These are phyloP conservation scores for Petrolisthes cinctipes DNA, from an alignment of 2,888 invertebrate genomes.

Conservation along the genomic window DNA sequence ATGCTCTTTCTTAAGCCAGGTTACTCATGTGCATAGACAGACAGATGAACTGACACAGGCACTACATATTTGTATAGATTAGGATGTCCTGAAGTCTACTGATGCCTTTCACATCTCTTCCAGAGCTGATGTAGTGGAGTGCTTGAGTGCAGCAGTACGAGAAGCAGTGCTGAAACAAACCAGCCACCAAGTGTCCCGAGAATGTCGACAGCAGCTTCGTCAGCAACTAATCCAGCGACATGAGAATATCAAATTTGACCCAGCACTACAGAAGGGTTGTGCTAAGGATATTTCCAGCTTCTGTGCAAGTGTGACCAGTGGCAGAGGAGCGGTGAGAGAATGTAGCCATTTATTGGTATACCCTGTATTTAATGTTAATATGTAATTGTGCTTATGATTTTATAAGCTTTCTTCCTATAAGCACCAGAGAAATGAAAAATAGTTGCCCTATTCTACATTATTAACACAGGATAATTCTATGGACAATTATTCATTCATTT, in stretches of 20 bases:
- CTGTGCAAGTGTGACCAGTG: slow-evolving; percentile 69
- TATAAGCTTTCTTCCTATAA: neutral
- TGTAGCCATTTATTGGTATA: neutral
- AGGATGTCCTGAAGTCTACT: too few species aligned
- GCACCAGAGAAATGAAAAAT: neutral
- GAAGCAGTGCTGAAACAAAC: slow-evolving; percentile 84
- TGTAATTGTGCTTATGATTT: neutral
- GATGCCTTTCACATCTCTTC: neutral
- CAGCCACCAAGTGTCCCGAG: slow-evolving; percentile 62
- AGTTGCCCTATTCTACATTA: neutral
- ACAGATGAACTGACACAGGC: too few species aligned
- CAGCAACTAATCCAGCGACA: slow-evolving; percentile 91
- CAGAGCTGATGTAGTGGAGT: slow-evolving; percentile 81
- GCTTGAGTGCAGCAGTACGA: slow-evolving; percentile 89
- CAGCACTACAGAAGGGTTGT: slow-evolving; percentile 72
- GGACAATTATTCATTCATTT: neutral
- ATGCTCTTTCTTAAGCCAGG: too few species aligned
- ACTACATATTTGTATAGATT: too few species aligned
- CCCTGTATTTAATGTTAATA: neutral
- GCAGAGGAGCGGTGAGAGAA: slow-evolving; percentile 68
- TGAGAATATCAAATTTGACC: slow-evolving; percentile 89
- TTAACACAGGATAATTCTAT: neutral
- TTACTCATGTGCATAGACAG: too few species aligned
- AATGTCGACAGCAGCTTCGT: slow-evolving; percentile 75
- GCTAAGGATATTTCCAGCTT: slow-evolving; percentile 68